A percentile compares a stretch with the other conserved stretches of the same genome.
Evolutionary conservation across 2,797 vertebrate species (phyloP).

Genomic region (Leptodactylus fallax): DNA sequence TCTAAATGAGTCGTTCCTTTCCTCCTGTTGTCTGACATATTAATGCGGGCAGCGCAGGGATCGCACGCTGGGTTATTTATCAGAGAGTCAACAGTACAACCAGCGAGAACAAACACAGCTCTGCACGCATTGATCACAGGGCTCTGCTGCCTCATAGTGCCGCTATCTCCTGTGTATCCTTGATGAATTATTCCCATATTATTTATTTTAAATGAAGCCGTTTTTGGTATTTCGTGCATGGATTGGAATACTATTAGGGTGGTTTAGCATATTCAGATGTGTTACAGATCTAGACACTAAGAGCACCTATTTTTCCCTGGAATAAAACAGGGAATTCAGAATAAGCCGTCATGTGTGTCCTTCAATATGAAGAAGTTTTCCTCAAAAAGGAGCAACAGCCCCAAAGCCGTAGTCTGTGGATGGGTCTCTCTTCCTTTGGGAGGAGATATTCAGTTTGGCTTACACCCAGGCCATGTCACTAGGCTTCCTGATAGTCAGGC

Average conservation of each 20-base stretch:
- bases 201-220: conserved; percentile 1
- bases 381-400: too few relatives aligned
- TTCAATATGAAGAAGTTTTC: too few relatives aligned
- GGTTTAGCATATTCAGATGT: neutral
- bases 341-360: too few relatives aligned
- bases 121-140: neutral
- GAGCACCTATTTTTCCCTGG: too few relatives aligned
- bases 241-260: neutral
- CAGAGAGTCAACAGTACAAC: neutral
- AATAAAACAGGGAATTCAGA: too few relatives aligned
- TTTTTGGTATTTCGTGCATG: neutral
- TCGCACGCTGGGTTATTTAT: neutral
- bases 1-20: too few relatives aligned
- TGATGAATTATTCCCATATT: conserved; percentile 34
- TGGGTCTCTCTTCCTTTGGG: too few relatives aligned
- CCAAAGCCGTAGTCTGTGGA: too few relatives aligned
- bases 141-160: neutral
- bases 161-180: neutral
- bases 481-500: too few relatives aligned
- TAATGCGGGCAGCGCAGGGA: neutral
- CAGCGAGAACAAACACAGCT: neutral
- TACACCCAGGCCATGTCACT: too few relatives aligned
- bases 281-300: neutral
- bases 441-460: too few relatives aligned
- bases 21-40: conserved; percentile 2